Evolutionary conservation across 2,888 invertebrate genomes (phyloP).

Genomic region (Drosophila anomelani): DNA sequence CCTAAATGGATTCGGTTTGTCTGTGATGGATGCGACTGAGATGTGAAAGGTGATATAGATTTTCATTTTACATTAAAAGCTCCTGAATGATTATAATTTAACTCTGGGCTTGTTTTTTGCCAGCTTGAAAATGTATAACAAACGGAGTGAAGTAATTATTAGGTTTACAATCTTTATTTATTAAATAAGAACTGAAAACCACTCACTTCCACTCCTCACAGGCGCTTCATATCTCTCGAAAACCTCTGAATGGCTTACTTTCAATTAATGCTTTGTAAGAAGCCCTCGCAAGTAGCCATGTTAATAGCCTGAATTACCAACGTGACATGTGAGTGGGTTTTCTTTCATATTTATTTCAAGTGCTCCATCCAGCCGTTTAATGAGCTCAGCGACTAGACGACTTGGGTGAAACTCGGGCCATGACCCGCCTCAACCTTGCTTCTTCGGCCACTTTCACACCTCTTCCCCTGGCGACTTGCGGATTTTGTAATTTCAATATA

Average conservation of each 20-base stretch:
- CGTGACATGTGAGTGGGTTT: slow-evolving; percentile 24
- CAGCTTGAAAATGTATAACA: not conserved
- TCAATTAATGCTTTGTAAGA: not conserved
- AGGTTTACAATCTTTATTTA: no score
- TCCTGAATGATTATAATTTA: not conserved
- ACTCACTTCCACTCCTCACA: not conserved
- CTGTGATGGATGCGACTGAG: not conserved
- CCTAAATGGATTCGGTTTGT: slow-evolving; percentile 2
- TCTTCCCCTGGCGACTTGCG: slow-evolving; percentile 36
- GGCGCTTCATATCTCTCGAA: not conserved
- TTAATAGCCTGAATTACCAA: slow-evolving; percentile 9
- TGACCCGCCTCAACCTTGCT: slow-evolving; percentile 5
- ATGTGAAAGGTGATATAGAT: slow-evolving; percentile 1
- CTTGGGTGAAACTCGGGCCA: slow-evolving; percentile 30
- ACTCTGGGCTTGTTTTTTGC: not conserved
- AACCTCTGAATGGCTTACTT: not conserved
- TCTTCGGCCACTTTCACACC: slow-evolving; percentile 25
- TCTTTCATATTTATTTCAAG: slow-evolving; percentile 12
- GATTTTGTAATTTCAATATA: slow-evolving; percentile 74
- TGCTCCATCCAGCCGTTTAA: slow-evolving; percentile 26
- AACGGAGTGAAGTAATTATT: not conserved
- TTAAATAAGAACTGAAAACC: not conserved
- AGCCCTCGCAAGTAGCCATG: slow-evolving; percentile 7
- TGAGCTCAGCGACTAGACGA: slow-evolving; percentile 53
- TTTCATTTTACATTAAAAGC: not conserved